Evolutionary conservation across 2,888 invertebrate genomes (phyloP).

Genomic region (Boloria euphrosyne): DNA sequence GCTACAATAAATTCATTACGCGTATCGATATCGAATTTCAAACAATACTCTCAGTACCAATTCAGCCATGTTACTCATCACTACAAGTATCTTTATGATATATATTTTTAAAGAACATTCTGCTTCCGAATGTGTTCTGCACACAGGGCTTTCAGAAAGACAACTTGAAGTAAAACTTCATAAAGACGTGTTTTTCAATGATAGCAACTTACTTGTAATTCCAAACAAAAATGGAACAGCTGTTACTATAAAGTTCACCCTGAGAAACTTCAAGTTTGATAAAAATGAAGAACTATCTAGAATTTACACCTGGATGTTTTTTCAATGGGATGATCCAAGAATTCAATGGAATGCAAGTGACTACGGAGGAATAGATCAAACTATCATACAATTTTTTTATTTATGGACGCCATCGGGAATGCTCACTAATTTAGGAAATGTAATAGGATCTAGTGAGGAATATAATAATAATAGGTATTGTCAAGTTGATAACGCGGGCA

Average conservation of each 20-base stretch:
- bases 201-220: not conserved
- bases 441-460: conserved; percentile 23
- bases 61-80: conserved; percentile 17
- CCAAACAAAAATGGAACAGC: conserved; percentile 20
- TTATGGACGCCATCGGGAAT: conserved; percentile 44
- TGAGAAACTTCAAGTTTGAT: conserved; percentile 50
- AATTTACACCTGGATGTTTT: conserved; percentile 39
- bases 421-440: conserved; percentile 43
- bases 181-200: conserved; percentile 1
- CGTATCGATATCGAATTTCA: conserved; percentile 8
- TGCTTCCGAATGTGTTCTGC: conserved; percentile 2
- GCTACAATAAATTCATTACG: conserved; percentile 2
- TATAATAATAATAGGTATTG: conserved; percentile 37
- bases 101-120: conserved; percentile 6
- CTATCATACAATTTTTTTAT: conserved; percentile 12
- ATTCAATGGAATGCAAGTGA: conserved; percentile 45
- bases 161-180: conserved; percentile 12
- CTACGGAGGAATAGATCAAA: conserved; percentile 38
- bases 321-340: conserved; percentile 45
- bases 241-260: conserved; percentile 36
- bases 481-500: conserved; percentile 41
- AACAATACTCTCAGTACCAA: not conserved
- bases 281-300: conserved; percentile 45
- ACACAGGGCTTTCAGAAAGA: not conserved
- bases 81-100: conserved; percentile 4